phyloP scores from a whole-genome alignment of 2,888 invertebrate genomes.

The Drosophila prostipennis region DNA sequence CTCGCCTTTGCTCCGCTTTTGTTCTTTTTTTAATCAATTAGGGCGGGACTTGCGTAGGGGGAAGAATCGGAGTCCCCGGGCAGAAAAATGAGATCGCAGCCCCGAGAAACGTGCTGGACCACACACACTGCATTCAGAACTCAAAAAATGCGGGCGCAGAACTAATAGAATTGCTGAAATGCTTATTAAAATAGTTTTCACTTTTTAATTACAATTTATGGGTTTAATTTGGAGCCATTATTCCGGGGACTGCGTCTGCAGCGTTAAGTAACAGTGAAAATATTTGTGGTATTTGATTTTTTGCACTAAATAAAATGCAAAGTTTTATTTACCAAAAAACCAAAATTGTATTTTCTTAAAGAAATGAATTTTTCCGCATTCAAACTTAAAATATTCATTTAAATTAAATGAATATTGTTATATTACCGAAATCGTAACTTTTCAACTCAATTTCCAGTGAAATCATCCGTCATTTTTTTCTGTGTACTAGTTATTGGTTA shows the following conservation, averaged over 20 bases:
- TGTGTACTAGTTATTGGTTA: constrained; percentile 60
- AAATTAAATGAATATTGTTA: too few relatives aligned
- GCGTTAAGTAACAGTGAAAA: constrained; percentile 4
- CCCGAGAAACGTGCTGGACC: constrained; percentile 50
- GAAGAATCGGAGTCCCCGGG: constrained; percentile 8
- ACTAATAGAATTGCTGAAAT: constrained; percentile 77
- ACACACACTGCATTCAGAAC: constrained; percentile 49
- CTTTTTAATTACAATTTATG: constrained; percentile 79
- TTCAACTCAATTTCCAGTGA: neutral
- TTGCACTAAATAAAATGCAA: too few relatives aligned
- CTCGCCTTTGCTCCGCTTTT: constrained; percentile 44
- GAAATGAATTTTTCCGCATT: neutral
- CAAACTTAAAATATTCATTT: too few relatives aligned
- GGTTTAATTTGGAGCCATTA: constrained; percentile 35
- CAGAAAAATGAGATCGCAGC: constrained; percentile 27
- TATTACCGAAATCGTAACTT: too few relatives aligned
- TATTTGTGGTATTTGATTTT: neutral
- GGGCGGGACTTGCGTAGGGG: constrained; percentile 52
- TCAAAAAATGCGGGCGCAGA: constrained; percentile 59
- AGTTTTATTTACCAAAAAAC: too few relatives aligned
- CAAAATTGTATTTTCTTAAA: too few relatives aligned
- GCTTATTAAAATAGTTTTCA: constrained; percentile 76
- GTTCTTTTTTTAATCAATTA: constrained; percentile 76
- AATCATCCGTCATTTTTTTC: neutral
- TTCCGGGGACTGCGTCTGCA: neutral